Conservation (phyloP, 2,888 invertebrate genomes). For the Augochlorella aurata region DNA sequence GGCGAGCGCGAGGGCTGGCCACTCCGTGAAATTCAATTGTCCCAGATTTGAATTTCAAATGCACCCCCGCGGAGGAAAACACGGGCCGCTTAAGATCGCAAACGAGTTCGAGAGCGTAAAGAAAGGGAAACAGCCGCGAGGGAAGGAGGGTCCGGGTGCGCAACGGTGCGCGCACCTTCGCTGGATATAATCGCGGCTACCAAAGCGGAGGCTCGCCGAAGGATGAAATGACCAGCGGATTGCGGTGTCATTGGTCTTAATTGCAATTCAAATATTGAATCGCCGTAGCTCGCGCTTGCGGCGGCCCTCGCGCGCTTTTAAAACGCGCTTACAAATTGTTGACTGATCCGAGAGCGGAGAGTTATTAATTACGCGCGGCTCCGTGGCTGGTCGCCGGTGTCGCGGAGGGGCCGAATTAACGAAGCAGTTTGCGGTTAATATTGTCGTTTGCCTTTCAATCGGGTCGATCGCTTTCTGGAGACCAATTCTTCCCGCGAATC, state of each 20-base stretch:
- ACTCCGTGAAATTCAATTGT: constrained; percentile 48
- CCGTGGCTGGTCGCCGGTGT: constrained; percentile 19
- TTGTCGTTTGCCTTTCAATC: background rate
- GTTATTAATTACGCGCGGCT: constrained; percentile 42
- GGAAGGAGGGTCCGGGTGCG: too few relatives aligned
- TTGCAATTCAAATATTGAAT: constrained; percentile 54
- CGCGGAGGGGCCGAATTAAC: background rate
- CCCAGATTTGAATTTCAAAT: constrained; percentile 67
- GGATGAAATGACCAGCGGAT: constrained; percentile 31
- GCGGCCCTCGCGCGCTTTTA: constrained; percentile 19
- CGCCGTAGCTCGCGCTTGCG: constrained; percentile 1
- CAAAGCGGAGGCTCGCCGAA: background rate
- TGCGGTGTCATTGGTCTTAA: constrained; percentile 48
- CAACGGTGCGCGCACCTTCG: background rate
- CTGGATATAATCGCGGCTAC: background rate
- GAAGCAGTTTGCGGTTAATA: background rate
- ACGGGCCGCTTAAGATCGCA: constrained; percentile 1
- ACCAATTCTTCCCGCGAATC: background rate
- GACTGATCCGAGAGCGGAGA: constrained; percentile 6
- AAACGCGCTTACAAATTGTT: constrained; percentile 30
- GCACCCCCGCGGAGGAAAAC: constrained; percentile 5
- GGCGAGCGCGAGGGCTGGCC: constrained; percentile 26
- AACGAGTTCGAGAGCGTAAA: background rate
- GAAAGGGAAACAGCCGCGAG: background rate
- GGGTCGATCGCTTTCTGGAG: background rate